Evolutionary conservation across 1,140 invertebrate genomes (phyloP).

Genomic region (Drosophila hydei): DNA sequence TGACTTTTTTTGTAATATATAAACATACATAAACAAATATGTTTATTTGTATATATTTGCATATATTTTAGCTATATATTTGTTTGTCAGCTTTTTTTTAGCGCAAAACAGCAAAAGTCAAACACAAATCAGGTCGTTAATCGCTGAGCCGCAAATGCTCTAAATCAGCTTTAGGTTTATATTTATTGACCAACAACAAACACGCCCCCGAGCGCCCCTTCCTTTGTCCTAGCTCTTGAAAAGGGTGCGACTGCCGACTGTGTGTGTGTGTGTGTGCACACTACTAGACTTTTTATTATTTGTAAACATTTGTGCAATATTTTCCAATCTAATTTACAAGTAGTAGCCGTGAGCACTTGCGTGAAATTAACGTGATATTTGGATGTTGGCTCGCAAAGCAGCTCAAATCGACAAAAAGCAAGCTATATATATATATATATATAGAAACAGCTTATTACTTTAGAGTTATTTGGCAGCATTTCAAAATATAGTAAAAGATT

Average conservation of each 20-base stretch:
- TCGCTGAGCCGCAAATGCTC: conserved; percentile 30
- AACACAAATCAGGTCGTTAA: conserved; percentile 48
- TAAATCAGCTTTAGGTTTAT: conserved; percentile 65
- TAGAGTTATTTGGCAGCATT: conserved; percentile 10
- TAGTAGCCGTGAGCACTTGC: conserved; percentile 32
- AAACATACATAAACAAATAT: conserved; percentile 8
- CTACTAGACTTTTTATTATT: conserved; percentile 58
- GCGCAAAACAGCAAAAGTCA: conserved; percentile 72
- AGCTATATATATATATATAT: not conserved
- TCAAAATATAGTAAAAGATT: too few relatives aligned
- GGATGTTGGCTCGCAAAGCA: conserved; percentile 8
- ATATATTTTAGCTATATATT: not conserved
- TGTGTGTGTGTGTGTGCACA: conserved; percentile 12
- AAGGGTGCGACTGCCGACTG: not conserved
- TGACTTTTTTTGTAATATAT: conserved; percentile 12
- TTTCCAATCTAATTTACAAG: conserved; percentile 70
- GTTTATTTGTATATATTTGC: not conserved
- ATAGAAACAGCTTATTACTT: conserved; percentile 30
- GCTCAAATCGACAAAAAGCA: conserved; percentile 6
- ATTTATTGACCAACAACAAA: conserved; percentile 28
- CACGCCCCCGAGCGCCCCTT: not conserved
- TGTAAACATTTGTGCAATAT: conserved; percentile 73
- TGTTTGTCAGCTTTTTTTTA: conserved; percentile 39
- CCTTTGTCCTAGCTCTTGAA: conserved; percentile 5
- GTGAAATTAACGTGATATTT: conserved; percentile 74